phyloP scores from a whole-genome alignment of 1,140 invertebrate species.

The Trachymyrmex septentrionalis region DNA sequence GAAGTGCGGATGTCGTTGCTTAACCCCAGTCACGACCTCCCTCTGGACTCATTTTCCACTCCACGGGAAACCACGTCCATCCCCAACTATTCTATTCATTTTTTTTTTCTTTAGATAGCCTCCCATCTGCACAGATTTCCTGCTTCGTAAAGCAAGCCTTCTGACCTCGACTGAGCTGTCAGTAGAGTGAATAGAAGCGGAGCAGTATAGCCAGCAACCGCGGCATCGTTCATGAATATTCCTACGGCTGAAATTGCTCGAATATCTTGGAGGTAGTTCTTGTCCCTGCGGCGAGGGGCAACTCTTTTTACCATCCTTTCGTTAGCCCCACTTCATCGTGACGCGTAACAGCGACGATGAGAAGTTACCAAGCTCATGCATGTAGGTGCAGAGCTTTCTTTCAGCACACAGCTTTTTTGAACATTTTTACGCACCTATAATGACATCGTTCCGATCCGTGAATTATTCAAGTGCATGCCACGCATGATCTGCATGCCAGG shows the following conservation, averaged over 20 bases:
- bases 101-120: slow-evolving; percentile 42
- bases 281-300: slow-evolving; percentile 61
- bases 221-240: slow-evolving; percentile 84
- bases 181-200: slow-evolving; percentile 80
- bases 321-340: not conserved
- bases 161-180: slow-evolving; percentile 80
- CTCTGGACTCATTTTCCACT: slow-evolving; percentile 39
- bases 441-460: not conserved
- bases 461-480: slow-evolving; percentile 25
- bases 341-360: not conserved
- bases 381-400: not conserved
- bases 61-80: not conserved
- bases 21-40: slow-evolving; percentile 47
- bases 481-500: not conserved
- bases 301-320: slow-evolving; percentile 16
- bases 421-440: slow-evolving; percentile 24
- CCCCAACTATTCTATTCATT: not conserved
- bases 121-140: slow-evolving; percentile 85
- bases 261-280: slow-evolving; percentile 77
- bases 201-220: slow-evolving; percentile 74
- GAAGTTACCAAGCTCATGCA: not conserved
- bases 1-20: slow-evolving; percentile 81
- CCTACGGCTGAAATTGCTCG: slow-evolving; percentile 77
- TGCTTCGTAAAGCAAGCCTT: slow-evolving; percentile 82
- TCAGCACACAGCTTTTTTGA: not conserved